Evolutionary conservation across 2,797 vertebrate species (phyloP), one percentile per base, ranked within the genome.

Genomic region (Acrossocheilus fasciatus): DNA sequence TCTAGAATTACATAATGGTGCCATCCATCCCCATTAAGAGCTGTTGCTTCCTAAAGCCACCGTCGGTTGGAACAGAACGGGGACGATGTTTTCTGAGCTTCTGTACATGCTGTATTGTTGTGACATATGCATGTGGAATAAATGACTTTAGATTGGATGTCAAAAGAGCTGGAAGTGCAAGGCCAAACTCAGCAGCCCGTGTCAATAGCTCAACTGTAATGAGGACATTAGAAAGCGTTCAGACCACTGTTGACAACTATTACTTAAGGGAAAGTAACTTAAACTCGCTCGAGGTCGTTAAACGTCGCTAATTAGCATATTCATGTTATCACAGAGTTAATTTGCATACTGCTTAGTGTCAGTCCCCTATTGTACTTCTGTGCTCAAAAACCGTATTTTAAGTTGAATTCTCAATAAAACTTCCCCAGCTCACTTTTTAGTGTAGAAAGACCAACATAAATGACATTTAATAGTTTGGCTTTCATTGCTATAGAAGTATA

Each of bases 11-110:
- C 88, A 88, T 94, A 93, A 95, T 92, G 87, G 93, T 91, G 92
- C 91, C 92, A 94, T 93, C 92, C 90, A 93, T 93, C 91, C 93
- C 92, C 93, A 92, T 94, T 93, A 92, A 87, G 87, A 93, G 91
- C 92, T 92, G 94, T 94, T 85, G 66, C 84, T 75, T 69, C 81
- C 36, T 64, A 69, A 70, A 87, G 81, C 23, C 17, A 39, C 36
- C 77, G 72, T 41, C 82, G 84, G 86, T 30, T 30, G 90, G 91
- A 90, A 91, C 89, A 82, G 83, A 91, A 80, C 59, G 83, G 88
- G 87, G 88, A 50, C 1, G n/a, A 18, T 30, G 26, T 26, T 39
- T 54, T 11, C 6, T 11, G 50, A 76, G 74, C 72, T 39, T 69
- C 68, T 47, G 4, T 2, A 18, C 18, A 34, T 20, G 20, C n/a